Evolutionary conservation across 2,797 vertebrate genomes (phyloP), one percentile per base, ranked within the genome.

Genomic region (Danio choprae): DNA sequence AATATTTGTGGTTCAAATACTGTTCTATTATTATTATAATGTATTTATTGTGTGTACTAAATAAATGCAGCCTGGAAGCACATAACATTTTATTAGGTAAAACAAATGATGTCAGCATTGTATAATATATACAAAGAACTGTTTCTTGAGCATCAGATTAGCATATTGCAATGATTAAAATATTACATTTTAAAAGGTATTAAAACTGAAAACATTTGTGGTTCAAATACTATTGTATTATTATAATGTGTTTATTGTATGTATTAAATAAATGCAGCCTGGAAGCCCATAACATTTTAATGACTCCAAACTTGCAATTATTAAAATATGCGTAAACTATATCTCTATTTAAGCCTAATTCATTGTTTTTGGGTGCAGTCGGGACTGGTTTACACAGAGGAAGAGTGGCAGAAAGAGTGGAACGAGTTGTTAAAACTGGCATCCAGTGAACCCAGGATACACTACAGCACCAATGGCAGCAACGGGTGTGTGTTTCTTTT

Each of bases 371-470:
- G 16, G 50, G 48, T 20, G 63, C 89, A 99, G 98, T 99, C 98
- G 0, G 97, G 98, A 0, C 93, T 99, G 67, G 95, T 99, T 63
- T 99, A 99, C 92, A 99, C 97, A 0, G 98, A 99, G 85, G 97
- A 98, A 20, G 98, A 99, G 85, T 99, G 98, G 98, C 97, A 98
- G 92, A 98, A 96, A 83, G 97, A 99, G 87, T 99, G 98, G 98
- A 96, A 97, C 0, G 98, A 99, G 83, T 90, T 97, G 84, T 90
- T 98, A 89, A 94, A 99, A 88, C 79, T 98, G 71, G 96, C 96
- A 0, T 97, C 96, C 83, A 97, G 95, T 15, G 97, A 95, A 89
- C 97, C 95, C 3, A 93, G 95, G 69, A 95, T 98, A 90, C 97
- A 97, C 89, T 96, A 95, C 74, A 94, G 95, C 88, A 92, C 94